Percentiles rank a stretch among this genome's conserved stretches.
phyloP scores from a whole-genome alignment of 2,113 vertebrate genomes.

The Illadopsis cleaveri region DNA sequence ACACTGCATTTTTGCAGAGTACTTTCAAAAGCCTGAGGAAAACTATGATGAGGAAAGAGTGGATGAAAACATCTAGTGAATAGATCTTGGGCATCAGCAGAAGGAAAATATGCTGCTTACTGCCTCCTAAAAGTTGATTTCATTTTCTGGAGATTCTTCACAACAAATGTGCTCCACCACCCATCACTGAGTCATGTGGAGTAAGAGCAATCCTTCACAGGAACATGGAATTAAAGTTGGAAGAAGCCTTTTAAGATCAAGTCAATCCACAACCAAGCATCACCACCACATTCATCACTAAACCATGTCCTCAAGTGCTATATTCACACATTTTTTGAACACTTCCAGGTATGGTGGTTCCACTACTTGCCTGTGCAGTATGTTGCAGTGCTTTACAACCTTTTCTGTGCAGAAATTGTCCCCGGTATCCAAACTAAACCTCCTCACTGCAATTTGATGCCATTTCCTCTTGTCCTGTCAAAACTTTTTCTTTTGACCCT shows the following conservation, averaged over 20 bases:
- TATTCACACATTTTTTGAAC: neutral
- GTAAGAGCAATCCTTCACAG: neutral
- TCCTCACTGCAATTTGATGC: accelerated
- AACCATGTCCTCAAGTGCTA: neutral
- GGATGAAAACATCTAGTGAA: neutral
- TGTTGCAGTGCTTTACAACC: neutral
- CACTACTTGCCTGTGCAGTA: neutral
- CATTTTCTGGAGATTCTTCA: neutral
- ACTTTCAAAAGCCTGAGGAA: neutral
- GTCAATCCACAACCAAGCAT: neutral
- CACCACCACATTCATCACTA: neutral
- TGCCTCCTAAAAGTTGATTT: neutral
- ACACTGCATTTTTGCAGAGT: neutral
- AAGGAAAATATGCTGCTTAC: neutral
- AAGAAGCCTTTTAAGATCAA: neutral
- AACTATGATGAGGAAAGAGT: neutral
- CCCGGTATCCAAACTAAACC: neutral
- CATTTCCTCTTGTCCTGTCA: neutral
- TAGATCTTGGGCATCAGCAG: neutral
- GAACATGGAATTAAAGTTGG: neutral
- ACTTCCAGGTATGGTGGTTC: neutral
- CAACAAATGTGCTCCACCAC: neutral
- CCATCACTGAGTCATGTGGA: neutral
- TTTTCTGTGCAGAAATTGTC: neutral
- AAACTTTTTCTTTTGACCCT: neutral